A percentile compares a stretch with the other conserved stretches of the same genome.
Evolutionary conservation across 1,140 invertebrate species (phyloP).

Genomic region (Metopolophium dirhodum): DNA sequence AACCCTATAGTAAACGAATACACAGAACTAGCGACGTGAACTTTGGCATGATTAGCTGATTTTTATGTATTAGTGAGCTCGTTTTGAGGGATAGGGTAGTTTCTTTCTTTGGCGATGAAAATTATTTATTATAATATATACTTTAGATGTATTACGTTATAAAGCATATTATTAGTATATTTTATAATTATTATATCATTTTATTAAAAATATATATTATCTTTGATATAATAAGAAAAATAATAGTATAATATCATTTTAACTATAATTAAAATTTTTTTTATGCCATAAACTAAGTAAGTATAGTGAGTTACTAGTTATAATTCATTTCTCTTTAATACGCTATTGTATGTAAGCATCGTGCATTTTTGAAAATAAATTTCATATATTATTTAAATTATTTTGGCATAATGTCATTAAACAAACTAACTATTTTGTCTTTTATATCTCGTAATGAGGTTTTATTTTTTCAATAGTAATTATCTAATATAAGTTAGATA

Average conservation of each 20-base stretch:
- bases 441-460: neutral
- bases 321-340: neutral
- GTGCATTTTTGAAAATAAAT: neutral
- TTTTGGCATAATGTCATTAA: neutral
- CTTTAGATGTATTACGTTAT: neutral
- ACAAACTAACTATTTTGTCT: neutral
- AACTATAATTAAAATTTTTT: neutral
- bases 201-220: neutral
- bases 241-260: neutral
- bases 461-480: neutral
- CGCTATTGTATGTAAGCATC: neutral
- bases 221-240: neutral
- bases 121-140: neutral
- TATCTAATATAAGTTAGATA: neutral
- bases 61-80: neutral
- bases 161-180: neutral
- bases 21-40: neutral
- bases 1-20: neutral
- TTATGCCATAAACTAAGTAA: no score
- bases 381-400: neutral
- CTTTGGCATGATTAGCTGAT: neutral
- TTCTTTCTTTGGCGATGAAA: neutral
- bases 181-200: neutral
- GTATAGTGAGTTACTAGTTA: neutral
- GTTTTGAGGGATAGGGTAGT: neutral